Evolutionary conservation across 2,113 vertebrate genomes (phyloP).

Genomic region (Barbus barbus): DNA sequence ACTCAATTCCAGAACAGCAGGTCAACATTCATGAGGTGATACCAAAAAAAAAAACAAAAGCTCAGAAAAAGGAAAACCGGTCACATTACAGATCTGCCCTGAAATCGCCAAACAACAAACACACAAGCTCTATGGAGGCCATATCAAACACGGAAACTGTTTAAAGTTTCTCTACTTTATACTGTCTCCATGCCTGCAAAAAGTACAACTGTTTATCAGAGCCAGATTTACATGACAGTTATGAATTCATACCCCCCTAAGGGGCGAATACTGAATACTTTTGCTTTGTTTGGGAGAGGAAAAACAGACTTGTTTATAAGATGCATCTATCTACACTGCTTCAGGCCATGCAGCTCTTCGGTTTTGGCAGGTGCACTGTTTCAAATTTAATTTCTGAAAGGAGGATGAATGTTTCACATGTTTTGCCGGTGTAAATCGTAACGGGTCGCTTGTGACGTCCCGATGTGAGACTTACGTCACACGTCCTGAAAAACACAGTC

Average conservation of each 20-base stretch:
- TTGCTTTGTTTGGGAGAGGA: slow-evolving; percentile 54
- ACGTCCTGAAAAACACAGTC: slow-evolving; percentile 1
- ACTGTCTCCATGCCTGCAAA: slow-evolving; percentile 13
- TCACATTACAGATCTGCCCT: slow-evolving; percentile 42
- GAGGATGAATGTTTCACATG: slow-evolving; percentile 51
- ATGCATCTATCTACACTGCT: slow-evolving; percentile 56
- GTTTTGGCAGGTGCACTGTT: slow-evolving; percentile 72
- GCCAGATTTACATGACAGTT: slow-evolving; percentile 62
- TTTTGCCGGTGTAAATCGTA: slow-evolving; percentile 40
- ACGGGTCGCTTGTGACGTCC: not conserved
- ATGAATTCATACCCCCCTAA: slow-evolving; percentile 58
- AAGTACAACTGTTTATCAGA: slow-evolving; percentile 10
- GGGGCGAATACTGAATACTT: slow-evolving; percentile 58
- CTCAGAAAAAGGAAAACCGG: slow-evolving; percentile 44
- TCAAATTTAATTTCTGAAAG: slow-evolving; percentile 65
- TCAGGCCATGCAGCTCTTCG: slow-evolving; percentile 64
- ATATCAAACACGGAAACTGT: slow-evolving; percentile 38
- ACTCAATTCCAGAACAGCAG: slow-evolving; percentile 69
- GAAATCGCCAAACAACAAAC: slow-evolving; percentile 60
- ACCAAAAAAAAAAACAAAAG: slow-evolving; percentile 26
- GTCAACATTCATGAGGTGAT: slow-evolving; percentile 58
- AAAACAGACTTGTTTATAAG: slow-evolving; percentile 20
- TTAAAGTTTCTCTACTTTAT: slow-evolving; percentile 40
- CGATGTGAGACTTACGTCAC: not conserved
- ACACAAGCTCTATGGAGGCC: slow-evolving; percentile 61